These are phyloP conservation scores for Lerista edwardsae DNA, from an alignment of 2,797 vertebrate genomes.

Conservation along the genomic window DNA sequence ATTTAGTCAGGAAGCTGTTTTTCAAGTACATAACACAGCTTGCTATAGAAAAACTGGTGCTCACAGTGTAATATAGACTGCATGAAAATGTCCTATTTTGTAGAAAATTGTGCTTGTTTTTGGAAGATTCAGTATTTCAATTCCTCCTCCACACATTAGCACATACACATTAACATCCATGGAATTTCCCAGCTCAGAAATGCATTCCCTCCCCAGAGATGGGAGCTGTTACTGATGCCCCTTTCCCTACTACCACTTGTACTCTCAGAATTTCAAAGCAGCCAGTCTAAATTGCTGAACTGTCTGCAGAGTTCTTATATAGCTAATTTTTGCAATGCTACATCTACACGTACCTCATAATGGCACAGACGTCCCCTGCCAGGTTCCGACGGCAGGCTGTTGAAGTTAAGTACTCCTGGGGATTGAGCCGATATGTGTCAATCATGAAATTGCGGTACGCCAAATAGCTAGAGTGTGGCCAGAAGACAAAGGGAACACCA, in stretches of 20 bases:
- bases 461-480: conserved; percentile 82
- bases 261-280: neutral
- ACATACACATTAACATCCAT: neutral
- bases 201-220: neutral
- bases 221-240: neutral
- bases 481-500: neutral
- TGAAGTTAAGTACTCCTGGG: conserved; percentile 95
- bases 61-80: neutral
- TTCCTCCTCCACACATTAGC: neutral
- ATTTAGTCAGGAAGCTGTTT: no score
- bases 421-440: conserved; percentile 95
- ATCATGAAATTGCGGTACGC: conserved; percentile 98
- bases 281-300: neutral
- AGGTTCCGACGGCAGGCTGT: conserved; percentile 94
- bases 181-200: neutral
- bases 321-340: neutral
- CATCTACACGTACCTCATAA: conserved; percentile 86
- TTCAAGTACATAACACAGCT: neutral
- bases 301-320: neutral
- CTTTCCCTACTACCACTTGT: neutral
- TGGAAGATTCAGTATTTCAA: neutral
- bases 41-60: neutral
- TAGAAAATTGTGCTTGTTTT: neutral
- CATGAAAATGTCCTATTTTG: neutral
- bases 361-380: conserved; percentile 94